Evolutionary conservation across 2,113 vertebrate genomes (phyloP).

Genomic region (Prionailurus bengalensis): DNA sequence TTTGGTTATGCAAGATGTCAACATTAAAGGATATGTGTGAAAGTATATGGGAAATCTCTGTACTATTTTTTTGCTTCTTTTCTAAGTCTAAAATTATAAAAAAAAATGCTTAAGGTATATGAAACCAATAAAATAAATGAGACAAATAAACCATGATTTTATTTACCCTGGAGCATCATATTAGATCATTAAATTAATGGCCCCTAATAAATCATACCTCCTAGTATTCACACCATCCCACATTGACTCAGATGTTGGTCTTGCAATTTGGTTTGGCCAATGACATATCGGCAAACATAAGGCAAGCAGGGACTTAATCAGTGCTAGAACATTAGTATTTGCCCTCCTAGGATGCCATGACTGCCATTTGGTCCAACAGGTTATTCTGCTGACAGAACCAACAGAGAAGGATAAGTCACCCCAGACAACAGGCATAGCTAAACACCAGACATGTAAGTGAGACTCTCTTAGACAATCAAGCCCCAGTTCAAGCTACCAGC

Average conservation of each 20-base stretch:
- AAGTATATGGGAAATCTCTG: neutral
- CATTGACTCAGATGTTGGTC: neutral
- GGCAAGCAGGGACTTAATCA: neutral
- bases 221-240: neutral
- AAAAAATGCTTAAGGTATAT: neutral
- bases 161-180: neutral
- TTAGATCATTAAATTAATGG: neutral
- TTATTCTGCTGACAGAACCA: neutral
- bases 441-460: neutral
- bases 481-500: neutral
- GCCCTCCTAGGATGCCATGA: neutral
- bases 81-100: neutral
- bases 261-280: neutral
- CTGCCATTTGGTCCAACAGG: neutral
- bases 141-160: neutral
- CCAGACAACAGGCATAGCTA: neutral
- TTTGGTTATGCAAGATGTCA: neutral
- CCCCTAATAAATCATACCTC: neutral
- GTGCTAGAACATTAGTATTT: neutral
- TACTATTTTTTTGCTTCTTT: neutral
- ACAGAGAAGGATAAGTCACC: neutral
- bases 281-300: neutral
- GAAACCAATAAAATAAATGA: neutral
- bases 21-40: neutral
- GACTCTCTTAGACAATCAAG: neutral